Conservation (phyloP, 2,888 invertebrate genomes). For the Eudemis profundana region DNA sequence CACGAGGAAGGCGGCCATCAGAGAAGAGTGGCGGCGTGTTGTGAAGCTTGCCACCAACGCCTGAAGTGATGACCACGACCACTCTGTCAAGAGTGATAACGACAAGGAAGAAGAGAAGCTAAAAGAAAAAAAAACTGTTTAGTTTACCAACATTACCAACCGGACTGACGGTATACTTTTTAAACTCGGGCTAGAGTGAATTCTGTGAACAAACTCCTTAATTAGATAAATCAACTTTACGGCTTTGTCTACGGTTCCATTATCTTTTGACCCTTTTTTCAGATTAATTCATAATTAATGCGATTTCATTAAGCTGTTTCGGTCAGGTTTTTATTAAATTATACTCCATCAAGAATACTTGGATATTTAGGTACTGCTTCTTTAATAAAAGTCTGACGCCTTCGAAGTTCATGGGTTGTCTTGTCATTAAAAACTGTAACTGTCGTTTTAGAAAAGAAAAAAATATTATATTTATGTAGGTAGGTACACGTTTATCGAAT, state of each 20-base stretch:
- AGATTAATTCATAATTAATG: slow-evolving; percentile 40
- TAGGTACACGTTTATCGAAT: too few species aligned
- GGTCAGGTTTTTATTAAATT: slow-evolving; percentile 27
- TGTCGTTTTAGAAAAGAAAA: too few species aligned
- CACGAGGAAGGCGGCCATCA: too few species aligned
- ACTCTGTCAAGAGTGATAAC: too few species aligned
- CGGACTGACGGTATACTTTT: background rate
- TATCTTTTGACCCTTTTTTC: slow-evolving; percentile 38
- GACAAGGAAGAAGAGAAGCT: too few species aligned
- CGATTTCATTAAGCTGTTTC: slow-evolving; percentile 38
- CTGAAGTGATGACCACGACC: too few species aligned
- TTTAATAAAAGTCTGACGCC: slow-evolving; percentile 32
- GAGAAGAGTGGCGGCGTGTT: too few species aligned
- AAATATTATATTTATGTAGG: too few species aligned
- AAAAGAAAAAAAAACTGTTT: background rate
- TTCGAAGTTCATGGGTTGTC: slow-evolving; percentile 17
- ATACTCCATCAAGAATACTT: slow-evolving; percentile 24
- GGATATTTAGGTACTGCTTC: slow-evolving; percentile 35
- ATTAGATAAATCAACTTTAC: slow-evolving; percentile 33
- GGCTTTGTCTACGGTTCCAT: slow-evolving; percentile 38
- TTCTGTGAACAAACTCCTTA: slow-evolving; percentile 27
- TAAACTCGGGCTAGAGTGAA: slow-evolving; percentile 4
- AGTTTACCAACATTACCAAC: background rate
- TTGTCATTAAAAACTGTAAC: slow-evolving; percentile 19
- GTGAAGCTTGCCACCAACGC: too few species aligned